These are phyloP conservation scores for Adelphocoris suturalis DNA, from an alignment of 2,888 invertebrate species.

Conservation along the genomic window DNA sequence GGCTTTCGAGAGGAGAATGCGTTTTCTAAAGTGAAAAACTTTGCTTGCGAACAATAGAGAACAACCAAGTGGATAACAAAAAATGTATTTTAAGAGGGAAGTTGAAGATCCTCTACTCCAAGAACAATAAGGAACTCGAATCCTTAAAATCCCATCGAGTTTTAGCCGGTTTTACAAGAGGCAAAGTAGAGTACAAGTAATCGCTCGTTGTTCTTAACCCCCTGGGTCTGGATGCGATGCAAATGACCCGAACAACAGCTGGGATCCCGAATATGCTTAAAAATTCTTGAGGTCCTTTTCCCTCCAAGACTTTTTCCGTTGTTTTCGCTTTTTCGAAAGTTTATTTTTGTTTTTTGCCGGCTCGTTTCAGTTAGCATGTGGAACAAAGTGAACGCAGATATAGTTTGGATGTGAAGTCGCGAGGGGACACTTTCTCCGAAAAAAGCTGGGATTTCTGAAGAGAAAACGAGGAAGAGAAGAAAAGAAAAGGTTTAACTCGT, in stretches of 20 bases:
- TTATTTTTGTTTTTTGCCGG: not conserved
- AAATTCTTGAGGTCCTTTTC: constrained; percentile 27
- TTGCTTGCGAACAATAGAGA: constrained; percentile 18
- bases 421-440: not conserved
- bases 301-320: not conserved
- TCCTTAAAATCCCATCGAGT: constrained; percentile 48
- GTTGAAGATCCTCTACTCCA: constrained; percentile 24
- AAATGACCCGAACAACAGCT: constrained; percentile 46
- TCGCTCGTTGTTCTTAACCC: constrained; percentile 22
- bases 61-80: constrained; percentile 11
- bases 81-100: constrained; percentile 23
- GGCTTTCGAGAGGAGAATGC: constrained; percentile 13
- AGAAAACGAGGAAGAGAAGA: not conserved
- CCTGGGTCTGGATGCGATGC: constrained; percentile 24
- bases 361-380: constrained; percentile 34
- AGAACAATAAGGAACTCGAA: constrained; percentile 46
- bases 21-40: constrained; percentile 48
- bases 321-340: not conserved
- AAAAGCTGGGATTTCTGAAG: not conserved
- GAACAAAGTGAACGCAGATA: not conserved
- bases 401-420: not conserved
- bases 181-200: constrained; percentile 29
- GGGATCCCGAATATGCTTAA: constrained; percentile 44
- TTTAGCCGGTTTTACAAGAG: constrained; percentile 29
- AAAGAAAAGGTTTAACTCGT: not conserved